A percentile compares a stretch with the other conserved stretches of the same genome.
phyloP scores from a whole-genome alignment of 1,140 invertebrate genomes.

The Eumeta japonica region DNA sequence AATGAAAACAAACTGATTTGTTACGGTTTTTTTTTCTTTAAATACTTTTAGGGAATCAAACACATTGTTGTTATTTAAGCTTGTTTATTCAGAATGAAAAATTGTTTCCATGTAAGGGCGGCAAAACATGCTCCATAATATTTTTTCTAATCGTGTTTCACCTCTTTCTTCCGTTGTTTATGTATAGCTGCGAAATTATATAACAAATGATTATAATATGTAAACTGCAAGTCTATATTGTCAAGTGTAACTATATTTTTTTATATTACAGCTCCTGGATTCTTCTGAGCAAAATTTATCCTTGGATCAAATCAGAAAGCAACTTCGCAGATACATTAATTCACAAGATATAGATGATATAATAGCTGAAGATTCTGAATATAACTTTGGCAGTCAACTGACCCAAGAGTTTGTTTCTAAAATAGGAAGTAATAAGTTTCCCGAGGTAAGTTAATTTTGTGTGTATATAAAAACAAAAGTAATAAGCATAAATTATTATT shows the following conservation, averaged over 20 bases:
- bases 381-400: slow-evolving; percentile 83
- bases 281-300: slow-evolving; percentile 27
- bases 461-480: no score
- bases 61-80: no score
- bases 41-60: no score
- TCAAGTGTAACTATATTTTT: slow-evolving; percentile 3
- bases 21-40: not conserved
- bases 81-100: slow-evolving; percentile 4
- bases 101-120: no score
- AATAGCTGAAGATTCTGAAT: slow-evolving; percentile 85
- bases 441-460: slow-evolving; percentile 59
- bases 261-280: slow-evolving; percentile 28
- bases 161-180: no score
- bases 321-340: slow-evolving; percentile 65
- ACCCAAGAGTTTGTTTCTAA: slow-evolving; percentile 81
- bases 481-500: no score
- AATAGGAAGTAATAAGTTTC: slow-evolving; percentile 73
- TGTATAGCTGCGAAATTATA: no score
- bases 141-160: no score
- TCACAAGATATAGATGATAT: slow-evolving; percentile 72
- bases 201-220: no score
- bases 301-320: slow-evolving; percentile 65
- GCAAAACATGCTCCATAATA: no score
- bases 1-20: not conserved
- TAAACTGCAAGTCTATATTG: no score